A percentile compares a stretch with the other conserved stretches of the same genome.
phyloP scores from a whole-genome alignment of 2,888 invertebrate genomes.

The Vanessa cardui region DNA sequence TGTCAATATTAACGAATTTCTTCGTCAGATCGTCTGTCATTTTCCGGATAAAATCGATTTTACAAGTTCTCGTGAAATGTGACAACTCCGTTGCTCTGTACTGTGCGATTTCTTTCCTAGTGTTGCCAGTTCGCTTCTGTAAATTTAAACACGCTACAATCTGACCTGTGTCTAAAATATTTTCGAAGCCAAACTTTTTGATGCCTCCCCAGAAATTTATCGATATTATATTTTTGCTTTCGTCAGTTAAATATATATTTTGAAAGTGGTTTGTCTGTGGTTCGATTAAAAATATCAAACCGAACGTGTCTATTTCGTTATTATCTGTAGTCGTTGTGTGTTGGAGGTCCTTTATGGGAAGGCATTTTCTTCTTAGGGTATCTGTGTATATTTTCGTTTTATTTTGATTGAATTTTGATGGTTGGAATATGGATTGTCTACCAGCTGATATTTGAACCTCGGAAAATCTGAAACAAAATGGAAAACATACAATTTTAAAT shows the following conservation, averaged over 20 bases:
- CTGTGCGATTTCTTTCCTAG: constrained; percentile 78
- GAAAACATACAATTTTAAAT: not conserved
- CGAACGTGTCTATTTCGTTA: constrained; percentile 89
- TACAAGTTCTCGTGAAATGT: constrained; percentile 84
- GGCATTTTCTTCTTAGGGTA: constrained; percentile 63
- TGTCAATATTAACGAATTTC: constrained; percentile 50
- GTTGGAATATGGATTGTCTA: constrained; percentile 73
- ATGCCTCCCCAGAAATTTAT: constrained; percentile 82
- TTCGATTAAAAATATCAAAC: constrained; percentile 84
- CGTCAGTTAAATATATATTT: constrained; percentile 84
- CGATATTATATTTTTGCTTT: constrained; percentile 75
- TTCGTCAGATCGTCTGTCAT: constrained; percentile 72
- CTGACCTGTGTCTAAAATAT: constrained; percentile 82
- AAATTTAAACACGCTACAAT: constrained; percentile 85
- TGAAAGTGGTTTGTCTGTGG: constrained; percentile 77
- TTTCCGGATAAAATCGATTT: constrained; percentile 72
- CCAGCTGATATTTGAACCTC: constrained; percentile 83
- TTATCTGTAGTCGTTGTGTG: constrained; percentile 66
- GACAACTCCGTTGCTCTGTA: constrained; percentile 85
- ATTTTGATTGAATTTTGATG: constrained; percentile 53
- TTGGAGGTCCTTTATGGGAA: constrained; percentile 72
- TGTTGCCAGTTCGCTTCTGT: constrained; percentile 80
- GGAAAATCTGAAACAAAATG: constrained; percentile 64
- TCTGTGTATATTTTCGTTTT: constrained; percentile 44
- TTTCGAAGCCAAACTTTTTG: constrained; percentile 76